Percentiles rank a stretch among this genome's conserved stretches.
These are phyloP conservation scores for Colius striatus DNA, from an alignment of 2,113 vertebrate genomes.

Conservation along the genomic window DNA sequence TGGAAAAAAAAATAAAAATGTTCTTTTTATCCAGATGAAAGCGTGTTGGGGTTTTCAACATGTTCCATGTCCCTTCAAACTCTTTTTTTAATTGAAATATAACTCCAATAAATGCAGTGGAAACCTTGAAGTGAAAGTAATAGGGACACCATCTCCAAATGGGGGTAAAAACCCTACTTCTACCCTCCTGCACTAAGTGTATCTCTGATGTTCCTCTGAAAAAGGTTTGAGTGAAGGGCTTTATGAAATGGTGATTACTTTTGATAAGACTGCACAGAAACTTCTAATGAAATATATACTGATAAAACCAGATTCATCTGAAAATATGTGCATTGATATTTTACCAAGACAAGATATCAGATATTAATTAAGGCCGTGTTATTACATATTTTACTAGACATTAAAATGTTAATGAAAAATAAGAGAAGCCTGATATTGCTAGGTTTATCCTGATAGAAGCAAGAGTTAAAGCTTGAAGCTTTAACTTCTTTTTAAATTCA, in stretches of 20 bases:
- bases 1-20: neutral
- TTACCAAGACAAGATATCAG: neutral
- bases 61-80: neutral
- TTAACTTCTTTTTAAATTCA: neutral
- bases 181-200: neutral
- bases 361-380: neutral
- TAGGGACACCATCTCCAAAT: neutral
- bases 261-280: neutral
- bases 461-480: neutral
- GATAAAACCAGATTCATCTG: neutral
- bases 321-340: neutral
- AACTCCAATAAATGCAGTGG: neutral
- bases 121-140: neutral
- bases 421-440: neutral
- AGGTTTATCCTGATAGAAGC: neutral
- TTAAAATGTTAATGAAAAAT: neutral
- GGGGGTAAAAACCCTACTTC: neutral
- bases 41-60: accelerated
- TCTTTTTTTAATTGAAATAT: neutral
- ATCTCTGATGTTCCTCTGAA: neutral
- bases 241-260: neutral
- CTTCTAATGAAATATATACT: neutral
- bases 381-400: neutral
- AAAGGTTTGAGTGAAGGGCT: neutral
- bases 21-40: neutral